phyloP scores from a whole-genome alignment of 2,797 vertebrate genomes.

The Neostethus bicornis region DNA sequence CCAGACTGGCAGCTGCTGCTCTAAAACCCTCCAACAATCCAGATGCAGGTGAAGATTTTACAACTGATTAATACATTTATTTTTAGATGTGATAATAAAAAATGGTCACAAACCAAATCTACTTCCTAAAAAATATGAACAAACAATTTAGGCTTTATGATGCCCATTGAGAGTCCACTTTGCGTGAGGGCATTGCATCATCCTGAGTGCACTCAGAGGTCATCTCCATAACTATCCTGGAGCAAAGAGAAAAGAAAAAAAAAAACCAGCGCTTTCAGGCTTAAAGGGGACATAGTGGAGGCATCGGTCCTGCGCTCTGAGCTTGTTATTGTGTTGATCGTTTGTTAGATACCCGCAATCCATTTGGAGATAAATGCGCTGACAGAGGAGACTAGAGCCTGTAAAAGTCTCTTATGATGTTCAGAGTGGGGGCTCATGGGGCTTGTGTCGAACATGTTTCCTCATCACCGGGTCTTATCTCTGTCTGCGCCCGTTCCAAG shows the following conservation, averaged over 20 bases:
- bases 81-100: not conserved
- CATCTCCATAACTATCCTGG: slow-evolving; percentile 58
- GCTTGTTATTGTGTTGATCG: slow-evolving; percentile 83
- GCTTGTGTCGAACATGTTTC: slow-evolving; percentile 82
- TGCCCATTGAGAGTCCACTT: slow-evolving; percentile 10
- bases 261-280: slow-evolving; percentile 65
- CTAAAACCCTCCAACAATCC: slow-evolving; percentile 87
- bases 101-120: not conserved
- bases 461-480: slow-evolving; percentile 85
- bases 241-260: slow-evolving; percentile 39
- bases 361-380: slow-evolving; percentile 85
- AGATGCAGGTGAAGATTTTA: slow-evolving; percentile 83
- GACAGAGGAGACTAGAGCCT: slow-evolving; percentile 80
- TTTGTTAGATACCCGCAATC: slow-evolving; percentile 85
- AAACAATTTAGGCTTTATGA: slow-evolving; percentile 5
- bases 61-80: not conserved
- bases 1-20: slow-evolving; percentile 93
- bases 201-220: slow-evolving; percentile 66
- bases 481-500: slow-evolving; percentile 78
- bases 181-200: slow-evolving; percentile 33
- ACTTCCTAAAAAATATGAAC: slow-evolving; percentile 5
- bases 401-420: slow-evolving; percentile 83
- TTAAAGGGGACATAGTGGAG: slow-evolving; percentile 74
- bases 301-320: slow-evolving; percentile 72
- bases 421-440: slow-evolving; percentile 78